phyloP scores from a whole-genome alignment of 2,888 invertebrate species.

The Amphimallon solstitiale region DNA sequence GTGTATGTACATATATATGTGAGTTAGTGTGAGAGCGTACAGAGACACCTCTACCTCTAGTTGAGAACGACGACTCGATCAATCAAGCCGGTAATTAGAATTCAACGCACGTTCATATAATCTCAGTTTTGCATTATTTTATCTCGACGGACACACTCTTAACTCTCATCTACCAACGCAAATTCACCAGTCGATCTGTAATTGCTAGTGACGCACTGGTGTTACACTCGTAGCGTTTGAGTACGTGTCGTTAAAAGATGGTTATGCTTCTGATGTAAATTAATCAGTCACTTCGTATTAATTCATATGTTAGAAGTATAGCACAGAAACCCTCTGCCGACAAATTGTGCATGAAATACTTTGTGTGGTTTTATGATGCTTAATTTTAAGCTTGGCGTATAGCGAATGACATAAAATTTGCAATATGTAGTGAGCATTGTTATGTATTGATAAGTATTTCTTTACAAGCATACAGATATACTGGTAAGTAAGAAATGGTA shows the following conservation, averaged over 20 bases:
- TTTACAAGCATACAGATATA: too few species aligned
- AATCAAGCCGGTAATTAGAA: conserved; percentile 60
- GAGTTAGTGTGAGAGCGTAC: conserved; percentile 10
- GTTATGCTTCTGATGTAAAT: conserved; percentile 15
- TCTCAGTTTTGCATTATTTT: conserved; percentile 64
- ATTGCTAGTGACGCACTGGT: conserved; percentile 31
- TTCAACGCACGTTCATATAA: conserved; percentile 63
- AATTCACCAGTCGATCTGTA: conserved; percentile 20
- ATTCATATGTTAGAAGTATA: background rate
- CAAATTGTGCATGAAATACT: too few species aligned
- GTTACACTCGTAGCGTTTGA: conserved; percentile 4
- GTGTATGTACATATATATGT: too few species aligned
- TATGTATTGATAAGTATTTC: too few species aligned
- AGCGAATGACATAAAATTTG: too few species aligned
- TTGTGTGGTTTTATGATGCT: too few species aligned
- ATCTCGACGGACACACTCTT: conserved; percentile 58
- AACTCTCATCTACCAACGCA: conserved; percentile 46
- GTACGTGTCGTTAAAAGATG: conserved; percentile 2
- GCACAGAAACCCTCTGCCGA: too few species aligned
- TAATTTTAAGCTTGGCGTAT: too few species aligned
- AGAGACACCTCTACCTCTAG: conserved; percentile 45
- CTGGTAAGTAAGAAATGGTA: too few species aligned
- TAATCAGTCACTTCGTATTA: background rate
- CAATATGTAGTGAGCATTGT: too few species aligned
- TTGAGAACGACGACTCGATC: conserved; percentile 52